Evolutionary conservation across 2,888 invertebrate species (phyloP), one percentile per base, ranked within the genome.

Genomic region (Tupiocoris notatus): DNA sequence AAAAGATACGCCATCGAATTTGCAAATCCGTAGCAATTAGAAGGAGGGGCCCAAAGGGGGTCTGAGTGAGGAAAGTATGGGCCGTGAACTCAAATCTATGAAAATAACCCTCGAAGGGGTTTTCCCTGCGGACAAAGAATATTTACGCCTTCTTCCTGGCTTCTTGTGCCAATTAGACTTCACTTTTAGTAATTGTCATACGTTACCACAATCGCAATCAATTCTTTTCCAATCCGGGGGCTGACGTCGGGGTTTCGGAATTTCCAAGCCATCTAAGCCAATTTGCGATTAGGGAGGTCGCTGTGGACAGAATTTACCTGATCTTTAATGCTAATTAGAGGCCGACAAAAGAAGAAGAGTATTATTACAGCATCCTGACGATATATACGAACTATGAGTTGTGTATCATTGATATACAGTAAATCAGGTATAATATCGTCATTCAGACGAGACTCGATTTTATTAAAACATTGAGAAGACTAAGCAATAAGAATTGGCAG

Each of bases 1-100:
- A 75, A 59, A 75, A 75, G 66, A 66, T 66, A 66, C 65, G 75
- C 66, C 57, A 65, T 66, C 61, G 66, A 59, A 66, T 75, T 75
- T 75, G 75, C 75, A 75, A 75, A 75, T 75, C 75, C 75, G 75
- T 59, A 59, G 75, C 75, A 75, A 75, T 75, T 75, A 75, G 75
- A 66, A 23, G 65, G 75, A 20, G 25, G 62, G 61, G 61, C 16
- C 24, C 21, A 17, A 9, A 16, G 39, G 1, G 6, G 3, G 39
- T 39, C 39, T 12, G 3, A 3, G 39, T 39, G 39, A 39, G 39
- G 12, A 39, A 39, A 39, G 39, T 12, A 7, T 39, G 39, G 12
- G 39, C 39, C 39, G 3, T 39, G 39, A 39, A 39, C 39, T 12
- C 12, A 57, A 17, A 62, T 61, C 73, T 73, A 61, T 39, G 54